phyloP scores from a whole-genome alignment of 2,888 invertebrate species.

The Orthosia cruda region DNA sequence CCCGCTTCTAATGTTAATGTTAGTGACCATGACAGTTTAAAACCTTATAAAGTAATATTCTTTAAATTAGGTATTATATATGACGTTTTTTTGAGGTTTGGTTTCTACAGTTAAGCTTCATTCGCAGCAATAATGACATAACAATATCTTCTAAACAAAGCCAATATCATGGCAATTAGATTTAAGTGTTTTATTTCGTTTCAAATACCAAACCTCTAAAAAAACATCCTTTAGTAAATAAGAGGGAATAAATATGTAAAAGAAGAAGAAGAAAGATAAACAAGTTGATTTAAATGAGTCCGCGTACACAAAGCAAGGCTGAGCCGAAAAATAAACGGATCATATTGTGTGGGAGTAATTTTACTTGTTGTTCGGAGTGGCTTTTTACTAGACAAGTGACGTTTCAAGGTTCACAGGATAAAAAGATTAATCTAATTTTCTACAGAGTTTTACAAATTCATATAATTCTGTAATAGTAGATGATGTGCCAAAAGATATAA shows the following conservation, averaged over 20 bases:
- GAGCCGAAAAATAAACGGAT: slow-evolving; percentile 57
- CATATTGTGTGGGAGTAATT: slow-evolving; percentile 44
- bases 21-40: too few species aligned
- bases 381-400: slow-evolving; percentile 1
- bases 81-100: too few species aligned
- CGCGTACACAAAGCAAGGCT: slow-evolving; percentile 45
- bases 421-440: slow-evolving; percentile 17
- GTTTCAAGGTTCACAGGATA: slow-evolving; percentile 18
- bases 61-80: slow-evolving; percentile 7
- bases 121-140: too few species aligned
- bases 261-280: slow-evolving; percentile 43
- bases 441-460: slow-evolving; percentile 5
- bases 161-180: too few species aligned
- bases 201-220: too few species aligned
- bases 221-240: background rate
- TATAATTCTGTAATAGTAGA: slow-evolving; percentile 2
- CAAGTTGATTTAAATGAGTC: slow-evolving; percentile 50
- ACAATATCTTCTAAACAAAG: too few species aligned
- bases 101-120: too few species aligned
- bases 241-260: slow-evolving; percentile 18
- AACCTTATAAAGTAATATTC: too few species aligned
- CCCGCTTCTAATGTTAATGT: too few species aligned
- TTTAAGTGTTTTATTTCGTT: too few species aligned
- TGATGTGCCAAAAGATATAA: too few species aligned
- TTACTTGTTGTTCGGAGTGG: slow-evolving; percentile 45